phyloP scores from a whole-genome alignment of 2,113 vertebrate species.

The Cottus gobio region DNA sequence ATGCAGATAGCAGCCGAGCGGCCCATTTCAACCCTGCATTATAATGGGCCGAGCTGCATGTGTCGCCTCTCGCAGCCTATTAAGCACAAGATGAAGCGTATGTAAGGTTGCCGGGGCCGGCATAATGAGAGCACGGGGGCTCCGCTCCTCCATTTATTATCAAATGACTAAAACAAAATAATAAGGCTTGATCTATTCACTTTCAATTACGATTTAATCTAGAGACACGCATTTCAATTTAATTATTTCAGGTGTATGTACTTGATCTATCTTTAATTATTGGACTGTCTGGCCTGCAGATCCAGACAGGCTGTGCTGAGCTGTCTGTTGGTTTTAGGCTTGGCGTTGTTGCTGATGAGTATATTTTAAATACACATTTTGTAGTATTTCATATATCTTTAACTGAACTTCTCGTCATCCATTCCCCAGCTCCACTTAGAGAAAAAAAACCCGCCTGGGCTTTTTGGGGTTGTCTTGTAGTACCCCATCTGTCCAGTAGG shows the following conservation, averaged over 20 bases:
- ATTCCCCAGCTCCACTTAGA: neutral
- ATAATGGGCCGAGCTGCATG: constrained; percentile 95
- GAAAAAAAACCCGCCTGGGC: neutral
- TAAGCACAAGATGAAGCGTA: constrained; percentile 96
- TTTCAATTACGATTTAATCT: constrained; percentile 76
- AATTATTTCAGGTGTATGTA: constrained; percentile 73
- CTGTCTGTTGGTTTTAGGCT: neutral
- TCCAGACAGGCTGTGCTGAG: neutral
- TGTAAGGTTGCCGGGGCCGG: constrained; percentile 74
- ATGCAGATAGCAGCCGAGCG: constrained; percentile 91
- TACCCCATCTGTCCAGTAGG: constrained; percentile 66
- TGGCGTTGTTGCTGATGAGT: neutral
- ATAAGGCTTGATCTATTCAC: constrained; percentile 68
- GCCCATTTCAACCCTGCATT: constrained; percentile 95
- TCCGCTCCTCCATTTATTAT: constrained; percentile 69
- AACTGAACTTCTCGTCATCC: neutral
- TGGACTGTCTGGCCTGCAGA: constrained; percentile 11
- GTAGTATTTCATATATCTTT: neutral
- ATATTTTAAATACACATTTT: neutral
- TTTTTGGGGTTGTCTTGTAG: neutral
- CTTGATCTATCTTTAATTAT: constrained; percentile 67
- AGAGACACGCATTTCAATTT: constrained; percentile 53
- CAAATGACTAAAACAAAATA: constrained; percentile 78
- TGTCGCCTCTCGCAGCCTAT: constrained; percentile 93
- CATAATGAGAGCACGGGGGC: constrained; percentile 71